phyloP scores from a whole-genome alignment of 2,113 vertebrate genomes.

The Synodontis membranacea region DNA sequence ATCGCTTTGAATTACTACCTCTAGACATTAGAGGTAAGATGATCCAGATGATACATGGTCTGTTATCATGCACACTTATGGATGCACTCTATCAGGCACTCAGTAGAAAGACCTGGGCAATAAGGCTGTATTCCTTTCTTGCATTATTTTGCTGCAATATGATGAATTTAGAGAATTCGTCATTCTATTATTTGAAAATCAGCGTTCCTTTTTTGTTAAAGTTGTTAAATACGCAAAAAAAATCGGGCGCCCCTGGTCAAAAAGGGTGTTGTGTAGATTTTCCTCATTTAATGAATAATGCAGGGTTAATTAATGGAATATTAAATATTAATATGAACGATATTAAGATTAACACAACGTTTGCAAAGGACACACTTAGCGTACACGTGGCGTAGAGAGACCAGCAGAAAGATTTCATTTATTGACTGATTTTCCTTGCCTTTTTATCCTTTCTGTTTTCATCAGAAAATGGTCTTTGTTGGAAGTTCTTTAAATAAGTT shows the following conservation, averaged over 20 bases:
- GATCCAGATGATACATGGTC: neutral
- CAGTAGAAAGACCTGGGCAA: neutral
- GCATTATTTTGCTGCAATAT: neutral
- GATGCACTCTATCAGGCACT: neutral
- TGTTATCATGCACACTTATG: neutral
- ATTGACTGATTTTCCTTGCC: neutral
- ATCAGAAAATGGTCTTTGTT: neutral
- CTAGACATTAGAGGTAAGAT: neutral
- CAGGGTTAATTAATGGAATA: neutral
- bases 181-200: neutral
- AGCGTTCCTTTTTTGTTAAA: neutral
- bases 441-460: neutral
- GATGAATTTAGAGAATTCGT: neutral
- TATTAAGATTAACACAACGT: neutral
- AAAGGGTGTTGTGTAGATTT: neutral
- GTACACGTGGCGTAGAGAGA: neutral
- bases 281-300: neutral
- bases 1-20: conserved; percentile 1
- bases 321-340: neutral
- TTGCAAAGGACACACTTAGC: neutral
- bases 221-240: neutral
- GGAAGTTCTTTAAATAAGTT: neutral
- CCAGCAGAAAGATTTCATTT: neutral
- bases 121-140: neutral
- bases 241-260: neutral